A percentile compares a stretch with the other conserved stretches of the same genome.
phyloP scores from a whole-genome alignment of 1,140 invertebrate species.

The Megalopta genalis region DNA sequence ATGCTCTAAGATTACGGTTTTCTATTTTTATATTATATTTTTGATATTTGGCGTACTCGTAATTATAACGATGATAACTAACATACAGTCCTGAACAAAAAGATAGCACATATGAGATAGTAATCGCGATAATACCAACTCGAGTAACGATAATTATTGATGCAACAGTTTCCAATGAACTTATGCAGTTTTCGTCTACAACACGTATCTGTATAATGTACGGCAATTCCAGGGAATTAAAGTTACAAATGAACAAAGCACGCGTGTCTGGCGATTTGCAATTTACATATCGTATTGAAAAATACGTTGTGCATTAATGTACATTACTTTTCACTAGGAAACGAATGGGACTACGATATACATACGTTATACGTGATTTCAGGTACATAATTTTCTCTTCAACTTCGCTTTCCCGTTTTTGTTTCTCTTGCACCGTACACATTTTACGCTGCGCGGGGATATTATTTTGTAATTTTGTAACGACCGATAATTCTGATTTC shows the following conservation, averaged over 20 bases:
- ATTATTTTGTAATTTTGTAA: not conserved
- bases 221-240: constrained; percentile 15
- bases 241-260: constrained; percentile 1
- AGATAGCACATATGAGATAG: not conserved
- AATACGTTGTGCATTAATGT: not conserved
- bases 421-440: too few species aligned
- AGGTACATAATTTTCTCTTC: not conserved
- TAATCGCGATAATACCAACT: not conserved
- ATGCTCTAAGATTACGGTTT: too few species aligned
- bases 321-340: not conserved
- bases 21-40: too few species aligned
- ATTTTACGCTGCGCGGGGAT: not conserved
- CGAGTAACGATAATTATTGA: too few species aligned
- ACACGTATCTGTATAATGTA: not conserved
- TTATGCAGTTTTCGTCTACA: not conserved
- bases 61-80: too few species aligned
- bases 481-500: not conserved
- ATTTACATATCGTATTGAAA: constrained; percentile 26
- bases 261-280: constrained; percentile 3
- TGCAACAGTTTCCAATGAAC: constrained; percentile 18
- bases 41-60: too few species aligned
- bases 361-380: not conserved
- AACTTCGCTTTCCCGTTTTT: not conserved
- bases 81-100: too few species aligned
- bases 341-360: not conserved